A percentile compares a stretch with the other conserved stretches of the same genome.
phyloP scores from a whole-genome alignment of 1,140 invertebrate species.

The Drosophila pectinifera region DNA sequence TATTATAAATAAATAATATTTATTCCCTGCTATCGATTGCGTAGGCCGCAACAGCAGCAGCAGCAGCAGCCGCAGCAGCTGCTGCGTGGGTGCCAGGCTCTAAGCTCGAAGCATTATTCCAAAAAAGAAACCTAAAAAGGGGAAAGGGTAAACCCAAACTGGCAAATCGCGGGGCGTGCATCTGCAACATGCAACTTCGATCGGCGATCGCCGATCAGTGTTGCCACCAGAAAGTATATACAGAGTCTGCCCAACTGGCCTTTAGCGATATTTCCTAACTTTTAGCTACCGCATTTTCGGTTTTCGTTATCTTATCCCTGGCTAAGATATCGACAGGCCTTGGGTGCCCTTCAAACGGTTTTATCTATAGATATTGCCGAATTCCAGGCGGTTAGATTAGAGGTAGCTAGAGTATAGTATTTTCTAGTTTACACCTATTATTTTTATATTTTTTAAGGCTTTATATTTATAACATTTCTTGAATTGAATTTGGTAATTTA shows the following conservation, averaged over 20 bases:
- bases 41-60: slow-evolving; percentile 41
- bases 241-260: background rate
- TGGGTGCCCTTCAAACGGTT: slow-evolving; percentile 6
- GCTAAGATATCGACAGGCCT: slow-evolving; percentile 15
- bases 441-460: background rate
- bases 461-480: too few species aligned
- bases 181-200: slow-evolving; percentile 54
- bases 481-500: too few species aligned
- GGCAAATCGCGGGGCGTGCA: slow-evolving; percentile 61
- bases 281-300: background rate
- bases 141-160: slow-evolving; percentile 7
- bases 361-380: slow-evolving; percentile 21
- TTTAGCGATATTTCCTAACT: background rate
- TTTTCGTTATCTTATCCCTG: slow-evolving; percentile 16
- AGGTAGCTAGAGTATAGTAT: background rate
- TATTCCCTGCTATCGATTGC: slow-evolving; percentile 55
- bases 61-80: slow-evolving; percentile 1
- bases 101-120: slow-evolving; percentile 4
- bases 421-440: background rate
- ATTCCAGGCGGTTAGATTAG: slow-evolving; percentile 3
- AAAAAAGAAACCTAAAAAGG: background rate
- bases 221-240: background rate
- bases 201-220: slow-evolving; percentile 16
- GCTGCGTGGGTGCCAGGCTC: slow-evolving; percentile 38
- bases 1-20: slow-evolving; percentile 71